These are phyloP conservation scores for Ptyas mucosa DNA, from an alignment of 2,113 vertebrate species.

Conservation along the genomic window DNA sequence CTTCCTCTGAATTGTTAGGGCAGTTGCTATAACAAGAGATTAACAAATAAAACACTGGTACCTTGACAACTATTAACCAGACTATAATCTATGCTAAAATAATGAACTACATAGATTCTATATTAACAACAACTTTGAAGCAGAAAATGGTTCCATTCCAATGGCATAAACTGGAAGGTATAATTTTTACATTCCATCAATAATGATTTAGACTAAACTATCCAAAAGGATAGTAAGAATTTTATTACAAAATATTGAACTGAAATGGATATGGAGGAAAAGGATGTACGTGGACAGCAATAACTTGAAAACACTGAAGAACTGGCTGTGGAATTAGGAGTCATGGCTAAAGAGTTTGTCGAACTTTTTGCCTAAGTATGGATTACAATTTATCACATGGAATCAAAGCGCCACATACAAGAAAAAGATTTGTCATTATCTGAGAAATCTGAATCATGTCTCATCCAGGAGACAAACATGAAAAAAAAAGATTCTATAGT, in stretches of 20 bases:
- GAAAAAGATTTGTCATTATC: neutral
- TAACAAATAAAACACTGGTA: slow-evolving; percentile 15
- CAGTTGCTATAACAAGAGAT: slow-evolving; percentile 18
- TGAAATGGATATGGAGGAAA: neutral
- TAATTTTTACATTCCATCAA: neutral
- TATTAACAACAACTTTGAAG: neutral
- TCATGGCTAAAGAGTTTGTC: neutral
- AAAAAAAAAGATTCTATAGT: neutral
- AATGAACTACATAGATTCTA: neutral
- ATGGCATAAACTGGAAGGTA: neutral
- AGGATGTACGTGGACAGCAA: neutral
- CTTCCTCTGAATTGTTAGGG: neutral
- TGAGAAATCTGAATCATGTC: neutral
- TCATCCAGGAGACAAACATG: neutral
- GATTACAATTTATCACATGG: neutral
- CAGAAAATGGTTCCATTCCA: neutral
- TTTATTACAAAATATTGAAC: neutral
- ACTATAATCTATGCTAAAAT: slow-evolving; percentile 6
- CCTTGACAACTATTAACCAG: slow-evolving; percentile 35
- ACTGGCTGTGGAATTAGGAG: neutral
- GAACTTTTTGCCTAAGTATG: neutral
- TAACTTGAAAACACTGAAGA: neutral
- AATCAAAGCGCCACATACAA: neutral
- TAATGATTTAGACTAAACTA: neutral
- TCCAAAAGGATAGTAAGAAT: neutral